Conservation (phyloP, 2,888 invertebrate species). For the Hipparchia semele region DNA sequence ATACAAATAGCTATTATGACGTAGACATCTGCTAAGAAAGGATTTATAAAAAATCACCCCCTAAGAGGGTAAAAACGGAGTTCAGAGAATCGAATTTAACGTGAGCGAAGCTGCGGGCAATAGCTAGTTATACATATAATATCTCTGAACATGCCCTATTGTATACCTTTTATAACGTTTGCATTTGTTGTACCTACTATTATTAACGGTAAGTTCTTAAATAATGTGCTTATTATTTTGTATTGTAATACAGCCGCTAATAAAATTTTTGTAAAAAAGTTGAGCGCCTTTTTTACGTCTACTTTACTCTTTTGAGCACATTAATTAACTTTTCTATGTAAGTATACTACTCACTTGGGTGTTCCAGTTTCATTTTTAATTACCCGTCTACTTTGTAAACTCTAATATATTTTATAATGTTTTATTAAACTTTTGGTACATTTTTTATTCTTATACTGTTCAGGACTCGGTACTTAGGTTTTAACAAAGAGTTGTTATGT, state of each 20-base stretch:
- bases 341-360: constrained; percentile 35
- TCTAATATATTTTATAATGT: constrained; percentile 26
- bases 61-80: no score
- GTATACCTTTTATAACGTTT: no score
- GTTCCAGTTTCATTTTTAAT: constrained; percentile 35
- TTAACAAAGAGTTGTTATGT: not conserved
- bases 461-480: not conserved
- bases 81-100: no score
- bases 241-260: not conserved
- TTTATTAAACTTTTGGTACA: constrained; percentile 17
- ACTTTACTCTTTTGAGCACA: constrained; percentile 32
- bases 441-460: not conserved
- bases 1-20: no score
- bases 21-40: no score
- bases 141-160: no score
- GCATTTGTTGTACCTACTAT: no score
- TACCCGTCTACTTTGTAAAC: constrained; percentile 22
- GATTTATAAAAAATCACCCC: no score
- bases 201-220: not conserved
- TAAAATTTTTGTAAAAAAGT: constrained; percentile 14
- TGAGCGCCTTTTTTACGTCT: constrained; percentile 32
- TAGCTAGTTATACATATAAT: no score
- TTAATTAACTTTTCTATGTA: constrained; percentile 38
- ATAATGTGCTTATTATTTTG: not conserved
- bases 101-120: no score